Conservation (phyloP, 2,113 vertebrate species). For the Ochotona curzoniae region DNA sequence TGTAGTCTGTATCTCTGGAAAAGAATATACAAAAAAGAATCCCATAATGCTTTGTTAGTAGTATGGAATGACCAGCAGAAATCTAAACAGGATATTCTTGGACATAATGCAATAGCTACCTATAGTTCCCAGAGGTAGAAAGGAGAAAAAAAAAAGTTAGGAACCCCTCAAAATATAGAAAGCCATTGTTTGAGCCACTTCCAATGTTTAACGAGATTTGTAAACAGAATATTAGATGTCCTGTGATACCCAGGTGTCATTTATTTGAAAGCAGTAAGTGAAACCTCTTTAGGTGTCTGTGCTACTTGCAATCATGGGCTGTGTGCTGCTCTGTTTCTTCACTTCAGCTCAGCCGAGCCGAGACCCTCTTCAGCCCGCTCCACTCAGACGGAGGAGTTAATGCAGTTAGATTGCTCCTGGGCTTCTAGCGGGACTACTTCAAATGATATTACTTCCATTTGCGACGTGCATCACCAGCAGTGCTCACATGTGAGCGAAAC, state of each 20-base stretch:
- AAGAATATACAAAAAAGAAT: not conserved
- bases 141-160: not conserved
- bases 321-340: not conserved
- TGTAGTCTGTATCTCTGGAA: not conserved
- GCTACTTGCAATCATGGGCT: not conserved
- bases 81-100: not conserved
- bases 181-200: not conserved
- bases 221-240: conserved; percentile 35
- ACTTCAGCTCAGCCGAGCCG: conserved; percentile 11
- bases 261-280: conserved; percentile 53
- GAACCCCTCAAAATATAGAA: not conserved
- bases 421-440: conserved; percentile 71
- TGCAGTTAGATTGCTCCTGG: conserved; percentile 71
- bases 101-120: not conserved
- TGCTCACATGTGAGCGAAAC: conserved; percentile 43
- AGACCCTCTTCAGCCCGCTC: conserved; percentile 59
- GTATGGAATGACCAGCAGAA: not conserved
- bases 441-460: conserved; percentile 74
- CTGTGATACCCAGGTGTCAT: not conserved
- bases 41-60: not conserved
- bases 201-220: conserved; percentile 35
- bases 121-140: not conserved
- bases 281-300: conserved; percentile 45
- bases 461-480: conserved; percentile 41
- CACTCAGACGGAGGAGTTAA: conserved; percentile 62